Conservation (phyloP, 2,888 invertebrate species). For the Mimachlamys varia region DNA sequence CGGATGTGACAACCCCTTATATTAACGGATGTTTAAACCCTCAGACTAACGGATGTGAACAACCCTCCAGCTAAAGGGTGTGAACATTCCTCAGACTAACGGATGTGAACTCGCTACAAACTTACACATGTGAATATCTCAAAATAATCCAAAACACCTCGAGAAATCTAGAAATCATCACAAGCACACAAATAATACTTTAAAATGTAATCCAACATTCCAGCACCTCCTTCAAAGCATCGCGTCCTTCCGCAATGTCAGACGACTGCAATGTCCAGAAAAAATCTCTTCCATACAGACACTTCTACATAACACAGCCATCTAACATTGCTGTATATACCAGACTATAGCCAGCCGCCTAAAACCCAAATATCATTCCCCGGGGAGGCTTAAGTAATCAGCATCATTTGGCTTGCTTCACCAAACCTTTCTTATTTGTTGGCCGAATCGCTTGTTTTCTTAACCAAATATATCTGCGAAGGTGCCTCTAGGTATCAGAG, state of each 20-base stretch:
- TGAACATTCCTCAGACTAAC: no score
- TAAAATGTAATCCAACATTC: neutral
- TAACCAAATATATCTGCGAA: neutral
- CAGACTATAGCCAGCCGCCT: neutral
- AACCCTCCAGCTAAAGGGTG: no score
- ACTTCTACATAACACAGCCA: neutral
- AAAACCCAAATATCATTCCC: neutral
- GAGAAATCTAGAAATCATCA: no score
- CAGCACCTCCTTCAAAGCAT: neutral
- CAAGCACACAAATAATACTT: no score
- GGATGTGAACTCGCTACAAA: neutral
- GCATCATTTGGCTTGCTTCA: constrained; percentile 7
- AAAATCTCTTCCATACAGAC: neutral
- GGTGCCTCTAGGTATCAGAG: neutral
- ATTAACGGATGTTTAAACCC: no score
- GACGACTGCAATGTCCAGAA: neutral
- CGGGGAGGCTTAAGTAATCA: neutral
- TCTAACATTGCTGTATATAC: neutral
- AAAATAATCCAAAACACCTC: neutral
- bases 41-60: no score
- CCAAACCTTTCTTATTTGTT: constrained; percentile 1
- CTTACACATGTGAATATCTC: neutral
- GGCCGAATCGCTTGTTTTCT: neutral
- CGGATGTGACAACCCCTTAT: no score
- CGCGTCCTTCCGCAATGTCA: neutral